These are phyloP conservation scores for Battus philenor DNA, from an alignment of 1,140 invertebrate genomes.

Conservation along the genomic window DNA sequence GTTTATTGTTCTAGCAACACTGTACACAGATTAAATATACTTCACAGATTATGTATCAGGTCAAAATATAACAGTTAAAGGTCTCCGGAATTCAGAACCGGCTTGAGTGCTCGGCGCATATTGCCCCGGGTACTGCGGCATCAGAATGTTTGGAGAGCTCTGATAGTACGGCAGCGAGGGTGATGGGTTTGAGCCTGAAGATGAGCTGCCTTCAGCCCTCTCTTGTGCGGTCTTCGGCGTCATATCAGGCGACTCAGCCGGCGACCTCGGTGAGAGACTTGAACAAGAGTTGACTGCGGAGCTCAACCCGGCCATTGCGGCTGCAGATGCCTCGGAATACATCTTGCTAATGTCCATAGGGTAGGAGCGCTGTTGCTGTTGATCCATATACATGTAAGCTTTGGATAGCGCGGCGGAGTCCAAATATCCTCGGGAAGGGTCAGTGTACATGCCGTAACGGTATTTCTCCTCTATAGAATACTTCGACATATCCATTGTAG, in stretches of 20 bases:
- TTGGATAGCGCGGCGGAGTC: conserved; percentile 86
- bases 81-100: conserved; percentile 84
- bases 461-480: conserved; percentile 88
- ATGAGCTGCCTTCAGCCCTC: conserved; percentile 77
- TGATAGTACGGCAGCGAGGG: conserved; percentile 81
- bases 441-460: conserved; percentile 83
- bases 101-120: conserved; percentile 73
- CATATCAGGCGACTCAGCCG: conserved; percentile 80
- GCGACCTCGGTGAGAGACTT: conserved; percentile 76
- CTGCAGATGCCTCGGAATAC: conserved; percentile 75
- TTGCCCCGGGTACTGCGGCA: conserved; percentile 80
- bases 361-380: conserved; percentile 76
- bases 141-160: conserved; percentile 76
- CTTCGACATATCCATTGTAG: conserved; percentile 86
- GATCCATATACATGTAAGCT: conserved; percentile 89
- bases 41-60: conserved; percentile 74
- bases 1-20: too few species aligned
- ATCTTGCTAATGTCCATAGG: conserved; percentile 84
- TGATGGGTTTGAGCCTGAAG: conserved; percentile 80
- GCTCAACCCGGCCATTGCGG: conserved; percentile 63
- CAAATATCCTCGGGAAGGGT: conserved; percentile 82
- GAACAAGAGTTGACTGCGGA: conserved; percentile 54
- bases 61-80: conserved; percentile 92
- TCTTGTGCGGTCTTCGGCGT: conserved; percentile 70
- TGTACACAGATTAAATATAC: too few species aligned